Evolutionary conservation across 1,140 invertebrate genomes (phyloP), one percentile per base, ranked within the genome.

Genomic region (Aphaenogaster floridana): DNA sequence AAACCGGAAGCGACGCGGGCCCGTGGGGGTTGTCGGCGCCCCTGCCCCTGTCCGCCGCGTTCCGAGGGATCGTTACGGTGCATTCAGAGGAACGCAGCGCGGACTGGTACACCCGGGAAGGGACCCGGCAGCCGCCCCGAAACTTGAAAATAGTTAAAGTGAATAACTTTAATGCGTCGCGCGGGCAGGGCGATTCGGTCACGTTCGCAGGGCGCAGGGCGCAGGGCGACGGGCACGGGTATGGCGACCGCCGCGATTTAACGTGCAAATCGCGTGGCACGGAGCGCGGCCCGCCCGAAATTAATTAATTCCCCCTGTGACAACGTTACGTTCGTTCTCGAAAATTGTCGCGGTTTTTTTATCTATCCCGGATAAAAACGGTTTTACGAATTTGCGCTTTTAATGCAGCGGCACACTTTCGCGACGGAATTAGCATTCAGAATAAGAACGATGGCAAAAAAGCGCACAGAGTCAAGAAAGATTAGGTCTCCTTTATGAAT

Each of bases 141-240:
- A 92, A 92, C 89, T 92, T 86, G 84, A 89, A 92, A 92, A 92
- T 86, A 89, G 89, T 92, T 89, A 89, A 92, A 89, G 86, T 77
- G 92, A 91, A 93, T 92, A 91, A 83, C 89, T 90, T 77, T 57
- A 78, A 90, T 69, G 90, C 61, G 68, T 72, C 39, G 57, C 61
- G 54, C 61, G 54, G 57, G n/a, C 36, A 48, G 48, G 28, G 52
- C 42, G 13, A 61, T 74, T 84, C 34, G 80, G 80, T 74, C 80
- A 84, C 80, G 69, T 74, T 74, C 68, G 68, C 39, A 69, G 39
- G 39, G 28, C 59, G 28, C 11, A 36, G 39, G 39, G 28, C 59
- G 28, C 11, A 36, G 42, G 17, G 39, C 39, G 17, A n/a, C 39
- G 21, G 39, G 28, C 28, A 28, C 36, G 68, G 17, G 28, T n/a